Evolutionary conservation across 2,797 vertebrate genomes (phyloP), one percentile per base, ranked within the genome.

Genomic region (Siniperca scherzeri): DNA sequence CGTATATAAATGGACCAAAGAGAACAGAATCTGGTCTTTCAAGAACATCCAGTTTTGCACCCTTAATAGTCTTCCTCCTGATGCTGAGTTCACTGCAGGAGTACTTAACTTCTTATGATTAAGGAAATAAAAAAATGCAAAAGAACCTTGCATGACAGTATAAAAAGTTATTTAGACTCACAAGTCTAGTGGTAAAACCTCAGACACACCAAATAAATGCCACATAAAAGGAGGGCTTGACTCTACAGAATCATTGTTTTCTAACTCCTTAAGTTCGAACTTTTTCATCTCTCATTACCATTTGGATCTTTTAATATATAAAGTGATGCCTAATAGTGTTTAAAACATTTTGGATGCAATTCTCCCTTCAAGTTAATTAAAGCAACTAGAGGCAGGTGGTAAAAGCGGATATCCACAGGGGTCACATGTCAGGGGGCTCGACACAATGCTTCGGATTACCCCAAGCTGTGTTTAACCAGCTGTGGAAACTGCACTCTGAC

Each of bases 401-500:
- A 67, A 72, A 76, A 62, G 88, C 21, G 61, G 80, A 78, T 21
- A 57, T 89, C 80, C 79, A 21, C 82, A 56, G 85, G 76, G 88
- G 82, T 91, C 88, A 84, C 80, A 86, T 42, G 87, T 85, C 80
- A 74, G 0, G 53, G 52, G 71, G 85, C 78, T 74, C 78, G 62
- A 52, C 75, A 44, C 27, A 60, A 85, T 83, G 90, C 78, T 78
- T 89, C 46, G 12, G 87, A 74, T 85, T 74, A 88, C 81, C 83
- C 66, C 86, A 87, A 89, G 87, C 92, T 91, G 88, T 95, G 94
- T 95, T 95, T 94, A 87, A 92, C 85, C 95, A 96, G 93, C 94
- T 95, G 94, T 85, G 90, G 87, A 86, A 81, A 67, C 86, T 89
- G 77, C 70, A 19, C 85, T 93, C 83, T 84, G 90, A 94, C 89